Evolutionary conservation across 2,888 invertebrate genomes (phyloP), one percentile per base, ranked within the genome.

Genomic region (Sarcophaga caerulescens): DNA sequence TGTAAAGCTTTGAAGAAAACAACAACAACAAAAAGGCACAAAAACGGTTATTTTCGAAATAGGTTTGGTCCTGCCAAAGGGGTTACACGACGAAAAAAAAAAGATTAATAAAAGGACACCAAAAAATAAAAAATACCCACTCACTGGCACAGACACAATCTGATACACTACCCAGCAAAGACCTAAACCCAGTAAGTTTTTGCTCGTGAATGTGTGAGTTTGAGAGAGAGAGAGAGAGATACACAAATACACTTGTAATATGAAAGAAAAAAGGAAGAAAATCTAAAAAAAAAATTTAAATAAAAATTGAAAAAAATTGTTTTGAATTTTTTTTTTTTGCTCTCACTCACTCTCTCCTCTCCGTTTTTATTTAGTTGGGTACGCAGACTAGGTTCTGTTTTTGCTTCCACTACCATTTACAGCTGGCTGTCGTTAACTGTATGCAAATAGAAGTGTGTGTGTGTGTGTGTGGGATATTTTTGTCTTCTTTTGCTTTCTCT

Each of bases 31-130:
- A 52, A 52, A 52, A 52, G 52, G 5, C 12, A 17, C 12, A 52
- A 52, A 52, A 17, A 52, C 17, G 4, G 52, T 3, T 68, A 66
- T 81, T 81, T 81, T 75, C 75, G 25, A 86, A 86, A 78, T 84
- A 86, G 84, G 86, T 84, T 86, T 86, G 86, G 84, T 86, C 70
- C 66, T 81, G 84, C 86, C 78, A 78, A 86, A 84, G 86, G 86
- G 84, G 86, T 75, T 81, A 77, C 57, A 60, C 19, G 78, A 23
- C 12, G 45, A 71, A 83, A 65, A 12, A 57, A 4, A 68, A 80
- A 77, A 81, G 74, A 81, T 23, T 69, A 69, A 78, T 78, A 78
- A 68, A 78, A 81, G 70, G 52, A 60, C 47, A 47, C 60, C 35
- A 6, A 79, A 63, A 66, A 59, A 78, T 70, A 68, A 70, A 71